Evolutionary conservation across 2,797 vertebrate genomes (phyloP), one percentile per base, ranked within the genome.

Genomic region (Liasis olivaceus): DNA sequence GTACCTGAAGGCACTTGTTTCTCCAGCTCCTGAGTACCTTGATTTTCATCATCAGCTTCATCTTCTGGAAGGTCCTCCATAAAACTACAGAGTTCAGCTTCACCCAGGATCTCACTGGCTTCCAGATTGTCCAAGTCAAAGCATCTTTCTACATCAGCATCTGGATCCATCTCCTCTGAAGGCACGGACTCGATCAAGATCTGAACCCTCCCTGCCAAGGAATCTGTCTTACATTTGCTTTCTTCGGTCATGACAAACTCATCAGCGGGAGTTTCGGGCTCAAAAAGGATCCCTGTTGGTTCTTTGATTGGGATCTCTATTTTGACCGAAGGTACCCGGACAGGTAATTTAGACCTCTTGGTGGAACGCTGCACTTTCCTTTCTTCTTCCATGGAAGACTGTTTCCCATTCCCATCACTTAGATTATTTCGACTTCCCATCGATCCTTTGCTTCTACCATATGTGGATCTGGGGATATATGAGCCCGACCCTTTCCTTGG

Each of bases 341-440:
- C 89, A 4, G 97, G 97, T 95, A 97, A 8, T 77, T 96, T 97
- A 88, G 97, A 97, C 87, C 96, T 97, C 94, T 95, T 97, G 87
- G 94, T 85, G 91, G 93, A 93, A 69, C 7, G n/a, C 56, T 93
- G 95, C 2, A 81, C 72, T 1, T 28, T 93, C 77, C 92, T 96
- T 92, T 96, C 96, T 22, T 97, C 97, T 64, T 96, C 97, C 54
- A 90, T 89, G 20, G 36, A 11, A 0, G 14, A 91, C 1, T 20
- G 47, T 93, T 93, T 95, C 72, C 94, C 97, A 1, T n/a, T 91
- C 90, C 94, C 93, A 81, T 96, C 96, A 9, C 85, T 89, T 85
- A 95, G 66, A 62, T 36, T 64, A 2, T 47, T 97, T 24, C 94
- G 93, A 0, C 90, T 31, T 17, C 20, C 47, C 13, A 64, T 51